phyloP scores from a whole-genome alignment of 2,797 vertebrate species.

The Amniataba percoides region DNA sequence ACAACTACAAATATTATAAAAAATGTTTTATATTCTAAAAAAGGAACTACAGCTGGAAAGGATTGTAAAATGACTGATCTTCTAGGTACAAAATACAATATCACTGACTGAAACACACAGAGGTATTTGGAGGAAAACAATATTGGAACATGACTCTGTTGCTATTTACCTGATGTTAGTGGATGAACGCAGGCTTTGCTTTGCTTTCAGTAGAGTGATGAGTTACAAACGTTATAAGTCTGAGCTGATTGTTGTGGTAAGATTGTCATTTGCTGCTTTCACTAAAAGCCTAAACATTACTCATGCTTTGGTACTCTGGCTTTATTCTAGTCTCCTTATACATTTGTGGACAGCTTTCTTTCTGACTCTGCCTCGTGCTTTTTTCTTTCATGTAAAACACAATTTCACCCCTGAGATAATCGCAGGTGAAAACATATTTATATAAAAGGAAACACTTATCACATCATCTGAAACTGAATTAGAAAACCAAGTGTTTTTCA shows the following conservation, averaged over 20 bases:
- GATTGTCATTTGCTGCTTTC: constrained; percentile 82
- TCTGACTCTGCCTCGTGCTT: not conserved
- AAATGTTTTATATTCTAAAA: not conserved
- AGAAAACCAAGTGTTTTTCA: constrained; percentile 36
- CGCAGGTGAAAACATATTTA: constrained; percentile 35
- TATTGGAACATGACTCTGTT: not conserved
- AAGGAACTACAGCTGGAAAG: not conserved
- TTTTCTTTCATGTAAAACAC: constrained; percentile 7
- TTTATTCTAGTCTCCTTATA: constrained; percentile 29
- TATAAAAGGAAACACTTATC: constrained; percentile 57
- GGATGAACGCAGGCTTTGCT: not conserved
- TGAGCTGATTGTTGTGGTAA: constrained; percentile 82
- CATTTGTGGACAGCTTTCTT: constrained; percentile 1
- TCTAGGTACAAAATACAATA: not conserved
- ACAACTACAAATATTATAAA: not conserved
- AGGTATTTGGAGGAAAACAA: not conserved
- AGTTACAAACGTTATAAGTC: constrained; percentile 5
- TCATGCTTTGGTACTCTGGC: constrained; percentile 35
- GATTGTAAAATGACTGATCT: not conserved
- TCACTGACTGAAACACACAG: not conserved
- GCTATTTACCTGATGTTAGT: not conserved
- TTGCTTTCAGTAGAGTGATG: constrained; percentile 1
- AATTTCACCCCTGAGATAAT: constrained; percentile 20
- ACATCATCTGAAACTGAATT: constrained; percentile 43
- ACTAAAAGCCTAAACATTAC: constrained; percentile 79